These are phyloP conservation scores for Agrenia bidenticulata DNA, from an alignment of 2,888 invertebrate genomes.

Conservation along the genomic window DNA sequence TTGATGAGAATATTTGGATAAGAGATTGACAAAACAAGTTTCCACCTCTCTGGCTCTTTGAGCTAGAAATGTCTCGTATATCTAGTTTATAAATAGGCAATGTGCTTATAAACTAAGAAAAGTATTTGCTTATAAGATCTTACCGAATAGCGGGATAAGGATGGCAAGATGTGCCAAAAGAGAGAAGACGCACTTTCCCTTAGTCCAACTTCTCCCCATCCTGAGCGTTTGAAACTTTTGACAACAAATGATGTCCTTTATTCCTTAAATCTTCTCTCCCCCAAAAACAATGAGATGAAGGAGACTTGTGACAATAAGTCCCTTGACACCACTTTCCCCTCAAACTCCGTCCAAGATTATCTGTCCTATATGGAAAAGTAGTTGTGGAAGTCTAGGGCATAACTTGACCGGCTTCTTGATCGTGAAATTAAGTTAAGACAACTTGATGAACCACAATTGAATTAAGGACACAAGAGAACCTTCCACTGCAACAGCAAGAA, in stretches of 20 bases:
- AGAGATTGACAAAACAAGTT: too few relatives aligned
- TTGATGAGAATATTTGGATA: neutral
- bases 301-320: neutral
- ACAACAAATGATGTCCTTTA: neutral
- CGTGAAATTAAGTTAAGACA: too few relatives aligned
- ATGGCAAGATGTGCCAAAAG: slow-evolving; percentile 2
- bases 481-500: too few relatives aligned
- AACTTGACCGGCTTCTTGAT: too few relatives aligned
- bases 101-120: neutral
- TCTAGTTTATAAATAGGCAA: neutral
- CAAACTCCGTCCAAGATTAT: too few relatives aligned
- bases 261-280: too few relatives aligned
- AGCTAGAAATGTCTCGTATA: neutral
- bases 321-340: too few relatives aligned
- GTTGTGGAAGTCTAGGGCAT: too few relatives aligned
- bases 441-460: too few relatives aligned
- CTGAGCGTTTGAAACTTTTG: neutral
- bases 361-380: too few relatives aligned
- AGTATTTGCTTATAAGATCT: neutral
- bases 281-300: too few relatives aligned
- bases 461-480: too few relatives aligned
- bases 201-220: neutral
- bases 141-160: slow-evolving; percentile 5
- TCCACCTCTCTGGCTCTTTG: neutral
- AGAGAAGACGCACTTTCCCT: neutral